Evolutionary conservation across 2,797 vertebrate genomes (phyloP), one percentile per base, ranked within the genome.

Genomic region (Centropyge bicolor): DNA sequence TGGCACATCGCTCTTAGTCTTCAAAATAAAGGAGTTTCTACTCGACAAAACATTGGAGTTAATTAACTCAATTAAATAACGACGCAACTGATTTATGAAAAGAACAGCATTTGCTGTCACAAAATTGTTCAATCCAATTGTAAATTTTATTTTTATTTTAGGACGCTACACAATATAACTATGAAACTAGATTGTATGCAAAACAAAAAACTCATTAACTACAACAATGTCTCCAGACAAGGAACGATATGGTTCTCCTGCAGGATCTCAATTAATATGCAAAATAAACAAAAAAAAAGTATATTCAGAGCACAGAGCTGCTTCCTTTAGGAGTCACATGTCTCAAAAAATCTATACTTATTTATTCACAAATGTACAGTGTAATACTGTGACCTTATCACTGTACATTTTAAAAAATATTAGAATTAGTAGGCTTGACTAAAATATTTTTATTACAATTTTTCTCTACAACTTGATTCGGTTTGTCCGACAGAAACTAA

Each of bases 1-100:
- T 59, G 0, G 3, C 8, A 1, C 0, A 0, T 56, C 8, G 7
- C 7, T 3, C 0, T 0, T 0, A 0, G 5, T 0, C 75, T 93
- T 91, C 92, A 93, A 70, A 91, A 81, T 88, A 93, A 91, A 88
- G 3, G 1, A 1, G 20, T 16, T 5, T 49, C 17, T 20, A 31
- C 22, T 16, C 3, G 1, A 55, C 1, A 20, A 20, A 19, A 22
- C 14, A 19, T 17, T 17, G 48, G 19, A 40, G 19, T 5, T 5
- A 54, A 51, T 52, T 4, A 48, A 43, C 36, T 31, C 11, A 27
- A 48, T 65, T 4, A 51, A 51, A 17, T 35, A 12, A 1, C 8
- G 12, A n/a, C 20, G 14, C 1, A 31, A 16, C 6, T 20, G 0
- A 19, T 40, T 41, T 3, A 43, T 31, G 7, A 41, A 43, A 54